These are phyloP conservation scores for Drosophila seclusa DNA, from an alignment of 2,888 invertebrate species.

Conservation along the genomic window DNA sequence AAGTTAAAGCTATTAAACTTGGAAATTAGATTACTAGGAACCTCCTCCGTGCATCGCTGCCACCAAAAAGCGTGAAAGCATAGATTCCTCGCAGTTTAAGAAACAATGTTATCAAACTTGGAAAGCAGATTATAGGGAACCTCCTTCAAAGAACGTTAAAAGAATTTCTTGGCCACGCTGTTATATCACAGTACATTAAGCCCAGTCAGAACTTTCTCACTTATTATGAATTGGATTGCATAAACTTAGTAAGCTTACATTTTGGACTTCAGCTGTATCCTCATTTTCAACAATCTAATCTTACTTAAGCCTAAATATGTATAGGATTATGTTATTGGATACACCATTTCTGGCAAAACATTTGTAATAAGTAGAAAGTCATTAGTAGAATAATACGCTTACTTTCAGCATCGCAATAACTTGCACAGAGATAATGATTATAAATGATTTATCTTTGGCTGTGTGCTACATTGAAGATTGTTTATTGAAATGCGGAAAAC, in stretches of 20 bases:
- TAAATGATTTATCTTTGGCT: background rate
- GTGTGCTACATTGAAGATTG: background rate
- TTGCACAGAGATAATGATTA: background rate
- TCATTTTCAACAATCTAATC: background rate
- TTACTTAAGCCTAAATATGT: background rate
- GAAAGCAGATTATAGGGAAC: background rate
- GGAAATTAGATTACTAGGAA: background rate
- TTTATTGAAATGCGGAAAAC: background rate
- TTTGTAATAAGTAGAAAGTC: background rate
- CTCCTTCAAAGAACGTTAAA: background rate
- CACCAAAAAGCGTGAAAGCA: too few relatives aligned
- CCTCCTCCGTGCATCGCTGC: background rate
- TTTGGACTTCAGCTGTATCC: background rate
- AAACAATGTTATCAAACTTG: background rate
- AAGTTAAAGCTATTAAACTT: background rate
- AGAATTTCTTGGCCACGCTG: background rate
- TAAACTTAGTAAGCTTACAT: background rate
- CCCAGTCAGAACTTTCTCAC: background rate
- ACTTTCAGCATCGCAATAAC: background rate
- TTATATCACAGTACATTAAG: background rate
- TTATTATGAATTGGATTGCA: background rate
- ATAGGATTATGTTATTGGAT: background rate
- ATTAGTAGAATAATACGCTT: background rate
- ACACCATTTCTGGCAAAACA: background rate
- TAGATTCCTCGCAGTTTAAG: background rate